These are phyloP conservation scores for Electrophaes corylata DNA, from an alignment of 2,888 invertebrate genomes.

Conservation along the genomic window DNA sequence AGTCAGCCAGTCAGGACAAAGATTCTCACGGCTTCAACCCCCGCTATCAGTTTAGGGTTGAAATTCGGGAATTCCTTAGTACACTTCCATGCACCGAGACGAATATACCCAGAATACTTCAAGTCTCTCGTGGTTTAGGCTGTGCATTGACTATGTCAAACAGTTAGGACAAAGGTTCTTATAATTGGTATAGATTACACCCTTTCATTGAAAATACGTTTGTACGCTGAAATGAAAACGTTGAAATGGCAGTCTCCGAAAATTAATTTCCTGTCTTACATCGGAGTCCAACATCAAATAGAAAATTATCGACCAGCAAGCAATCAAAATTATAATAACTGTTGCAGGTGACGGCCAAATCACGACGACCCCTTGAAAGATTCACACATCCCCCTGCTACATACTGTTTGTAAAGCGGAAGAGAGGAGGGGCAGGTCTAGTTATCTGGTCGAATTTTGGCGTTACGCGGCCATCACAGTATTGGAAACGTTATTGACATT, in stretches of 20 bases:
- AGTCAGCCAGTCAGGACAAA: too few species aligned
- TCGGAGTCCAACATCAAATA: constrained; percentile 41
- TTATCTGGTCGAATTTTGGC: constrained; percentile 45
- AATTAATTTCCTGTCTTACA: constrained; percentile 69
- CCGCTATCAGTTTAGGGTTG: too few species aligned
- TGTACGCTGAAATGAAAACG: too few species aligned
- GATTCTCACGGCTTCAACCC: too few species aligned
- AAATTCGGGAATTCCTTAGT: too few species aligned
- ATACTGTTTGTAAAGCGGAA: neutral
- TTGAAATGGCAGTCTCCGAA: neutral
- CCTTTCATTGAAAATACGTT: too few species aligned
- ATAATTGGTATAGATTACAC: too few species aligned
- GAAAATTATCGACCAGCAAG: constrained; percentile 59
- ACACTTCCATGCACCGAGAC: too few species aligned
- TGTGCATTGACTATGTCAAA: too few species aligned
- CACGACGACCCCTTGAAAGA: constrained; percentile 35
- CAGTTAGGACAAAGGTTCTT: too few species aligned
- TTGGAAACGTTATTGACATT: constrained; percentile 45
- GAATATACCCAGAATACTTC: too few species aligned
- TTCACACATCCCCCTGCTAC: constrained; percentile 12
- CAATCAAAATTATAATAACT: constrained; percentile 73
- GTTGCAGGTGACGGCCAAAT: constrained; percentile 52
- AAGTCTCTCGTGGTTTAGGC: too few species aligned
- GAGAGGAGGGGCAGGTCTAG: constrained; percentile 34
- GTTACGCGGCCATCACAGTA: constrained; percentile 41